A percentile compares a stretch with the other conserved stretches of the same genome.
Conservation (phyloP, 2,797 vertebrate species). For the Pempheris klunzingeri region DNA sequence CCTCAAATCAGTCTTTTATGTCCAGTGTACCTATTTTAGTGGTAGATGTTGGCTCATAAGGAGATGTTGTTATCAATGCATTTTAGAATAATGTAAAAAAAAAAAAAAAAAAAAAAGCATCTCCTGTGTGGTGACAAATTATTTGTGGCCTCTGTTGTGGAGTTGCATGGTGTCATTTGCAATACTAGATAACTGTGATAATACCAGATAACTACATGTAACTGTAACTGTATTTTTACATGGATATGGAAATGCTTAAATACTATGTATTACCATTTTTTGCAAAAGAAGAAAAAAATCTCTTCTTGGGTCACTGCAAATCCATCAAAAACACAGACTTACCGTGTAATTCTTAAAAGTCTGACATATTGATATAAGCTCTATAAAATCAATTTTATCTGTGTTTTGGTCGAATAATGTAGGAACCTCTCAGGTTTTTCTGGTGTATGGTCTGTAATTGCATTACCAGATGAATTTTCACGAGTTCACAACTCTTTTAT, state of each 20-base stretch:
- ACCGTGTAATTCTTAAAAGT: not conserved
- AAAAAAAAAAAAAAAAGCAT: not conserved
- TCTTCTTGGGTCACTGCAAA: no score
- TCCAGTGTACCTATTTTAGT: not conserved
- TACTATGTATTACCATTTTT: no score
- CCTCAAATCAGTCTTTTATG: not conserved
- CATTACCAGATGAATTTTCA: not conserved
- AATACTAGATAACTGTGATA: no score
- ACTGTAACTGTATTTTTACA: not conserved
- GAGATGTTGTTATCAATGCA: not conserved
- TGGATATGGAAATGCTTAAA: no score
- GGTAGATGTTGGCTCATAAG: not conserved
- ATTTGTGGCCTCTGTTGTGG: not conserved
- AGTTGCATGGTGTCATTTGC: no score
- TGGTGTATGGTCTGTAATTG: not conserved
- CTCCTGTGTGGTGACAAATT: not conserved
- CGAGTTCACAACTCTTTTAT: no score
- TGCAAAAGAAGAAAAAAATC: no score
- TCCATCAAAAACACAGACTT: accelerated
- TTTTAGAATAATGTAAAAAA: not conserved
- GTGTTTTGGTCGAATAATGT: not conserved
- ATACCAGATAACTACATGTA: no score
- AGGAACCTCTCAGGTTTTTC: not conserved
- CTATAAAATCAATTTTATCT: not conserved
- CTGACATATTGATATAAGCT: no score